Conservation (phyloP, 92 coral and sea anemone species). For the Muricea muricata region DNA sequence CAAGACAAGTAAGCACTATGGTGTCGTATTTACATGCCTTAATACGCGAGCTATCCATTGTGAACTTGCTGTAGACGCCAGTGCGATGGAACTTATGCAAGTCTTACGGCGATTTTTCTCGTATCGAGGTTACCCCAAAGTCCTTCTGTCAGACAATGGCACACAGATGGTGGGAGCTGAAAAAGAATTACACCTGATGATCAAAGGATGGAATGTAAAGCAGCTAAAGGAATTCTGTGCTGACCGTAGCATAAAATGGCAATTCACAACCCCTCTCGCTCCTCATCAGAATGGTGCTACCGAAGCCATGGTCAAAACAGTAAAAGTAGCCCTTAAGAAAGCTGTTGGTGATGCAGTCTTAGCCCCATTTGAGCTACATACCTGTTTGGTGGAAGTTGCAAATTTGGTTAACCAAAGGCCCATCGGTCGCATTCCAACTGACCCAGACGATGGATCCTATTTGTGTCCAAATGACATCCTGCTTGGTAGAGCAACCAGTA, state of each 20-base stretch:
- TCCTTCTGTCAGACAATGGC: conserved; percentile 6
- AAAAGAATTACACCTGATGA: neutral
- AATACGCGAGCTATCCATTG: no score
- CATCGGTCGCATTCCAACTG: conserved; percentile 60
- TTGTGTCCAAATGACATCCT: no score
- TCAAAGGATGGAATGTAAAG: conserved; percentile 1
- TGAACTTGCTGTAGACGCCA: no score
- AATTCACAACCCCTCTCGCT: no score
- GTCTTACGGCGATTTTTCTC: conserved; percentile 53
- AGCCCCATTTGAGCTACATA: conserved; percentile 68
- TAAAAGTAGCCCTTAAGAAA: conserved; percentile 45
- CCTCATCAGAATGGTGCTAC: conserved; percentile 15
- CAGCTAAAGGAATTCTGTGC: conserved; percentile 8
- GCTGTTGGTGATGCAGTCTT: conserved; percentile 59
- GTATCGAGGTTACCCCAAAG: conserved; percentile 34
- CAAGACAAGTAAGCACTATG: conserved; percentile 62
- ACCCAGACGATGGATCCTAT: conserved; percentile 70
- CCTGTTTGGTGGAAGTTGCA: conserved; percentile 60
- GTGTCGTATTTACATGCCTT: no score
- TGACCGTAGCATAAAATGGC: no score
- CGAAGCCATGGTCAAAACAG: conserved; percentile 47
- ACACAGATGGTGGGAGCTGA: conserved; percentile 4
- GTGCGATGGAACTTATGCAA: conserved; percentile 46
- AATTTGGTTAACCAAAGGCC: conserved; percentile 70
- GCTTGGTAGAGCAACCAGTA: conserved; percentile 59